These are phyloP conservation scores for Clanis bilineata DNA, from an alignment of 2,888 invertebrate species.

Conservation along the genomic window DNA sequence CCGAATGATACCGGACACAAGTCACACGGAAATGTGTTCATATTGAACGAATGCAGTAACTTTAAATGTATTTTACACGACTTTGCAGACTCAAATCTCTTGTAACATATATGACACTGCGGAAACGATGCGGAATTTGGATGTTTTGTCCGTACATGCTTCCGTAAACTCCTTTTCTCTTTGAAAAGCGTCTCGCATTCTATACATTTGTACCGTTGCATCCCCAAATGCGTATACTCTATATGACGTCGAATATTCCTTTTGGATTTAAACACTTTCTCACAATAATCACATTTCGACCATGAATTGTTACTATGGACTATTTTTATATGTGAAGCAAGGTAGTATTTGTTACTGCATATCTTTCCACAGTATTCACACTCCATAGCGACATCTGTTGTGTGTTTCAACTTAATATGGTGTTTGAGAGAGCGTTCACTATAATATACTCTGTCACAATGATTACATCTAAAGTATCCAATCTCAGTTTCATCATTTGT, in stretches of 20 bases:
- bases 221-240: conserved; percentile 65
- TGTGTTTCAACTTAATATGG: conserved; percentile 65
- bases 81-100: conserved; percentile 68
- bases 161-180: conserved; percentile 65
- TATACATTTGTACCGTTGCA: conserved; percentile 64
- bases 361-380: conserved; percentile 60
- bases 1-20: conserved; percentile 62
- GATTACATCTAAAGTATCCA: conserved; percentile 48
- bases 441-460: conserved; percentile 59
- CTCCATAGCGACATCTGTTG: conserved; percentile 51
- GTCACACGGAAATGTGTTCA: conserved; percentile 65
- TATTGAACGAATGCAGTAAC: conserved; percentile 61
- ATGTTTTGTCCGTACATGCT: conserved; percentile 65
- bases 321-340: conserved; percentile 65
- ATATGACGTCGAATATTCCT: conserved; percentile 65
- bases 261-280: conserved; percentile 66
- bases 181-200: conserved; percentile 69
- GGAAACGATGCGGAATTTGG: conserved; percentile 59
- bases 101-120: conserved; percentile 66
- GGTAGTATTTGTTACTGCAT: conserved; percentile 65
- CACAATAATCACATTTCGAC: conserved; percentile 67
- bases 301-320: conserved; percentile 55
- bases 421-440: conserved; percentile 65
- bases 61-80: conserved; percentile 70
- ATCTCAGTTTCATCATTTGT: conserved; percentile 44